Evolutionary conservation across 2,888 invertebrate genomes (phyloP).

Genomic region (Barypeithes pellucidus): DNA sequence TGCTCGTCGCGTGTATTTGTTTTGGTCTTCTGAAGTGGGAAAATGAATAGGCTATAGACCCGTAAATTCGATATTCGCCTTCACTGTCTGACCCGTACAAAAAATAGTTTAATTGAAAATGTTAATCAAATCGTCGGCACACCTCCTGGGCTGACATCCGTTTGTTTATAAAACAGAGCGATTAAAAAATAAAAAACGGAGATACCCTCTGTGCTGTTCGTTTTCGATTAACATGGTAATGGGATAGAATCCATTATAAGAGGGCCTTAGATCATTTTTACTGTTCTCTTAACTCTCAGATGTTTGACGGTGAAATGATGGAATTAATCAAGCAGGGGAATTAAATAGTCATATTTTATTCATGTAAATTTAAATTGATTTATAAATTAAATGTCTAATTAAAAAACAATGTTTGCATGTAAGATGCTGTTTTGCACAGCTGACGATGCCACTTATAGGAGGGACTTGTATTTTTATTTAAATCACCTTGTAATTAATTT

Average conservation of each 20-base stretch:
- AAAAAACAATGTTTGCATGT: constrained; percentile 3
- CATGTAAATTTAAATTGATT: constrained; percentile 33
- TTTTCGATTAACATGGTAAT: constrained; percentile 52
- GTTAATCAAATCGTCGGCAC: constrained; percentile 42
- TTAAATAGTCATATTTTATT: constrained; percentile 42
- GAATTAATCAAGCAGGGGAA: constrained; percentile 41
- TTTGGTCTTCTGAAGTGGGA: no score
- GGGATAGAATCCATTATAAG: constrained; percentile 49
- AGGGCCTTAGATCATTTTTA: constrained; percentile 33
- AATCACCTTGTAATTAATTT: background rate
- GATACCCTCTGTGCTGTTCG: constrained; percentile 28
- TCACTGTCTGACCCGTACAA: constrained; percentile 8
- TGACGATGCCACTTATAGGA: background rate
- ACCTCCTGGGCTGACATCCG: constrained; percentile 45
- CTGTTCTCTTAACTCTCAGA: constrained; percentile 30
- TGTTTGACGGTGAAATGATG: constrained; percentile 42
- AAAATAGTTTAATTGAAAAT: constrained; percentile 41
- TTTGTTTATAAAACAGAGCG: constrained; percentile 48
- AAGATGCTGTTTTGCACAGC: background rate
- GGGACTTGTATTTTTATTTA: background rate
- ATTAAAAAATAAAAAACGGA: constrained; percentile 40
- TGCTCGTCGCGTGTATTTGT: no score
- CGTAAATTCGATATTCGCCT: background rate
- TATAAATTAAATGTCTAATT: constrained; percentile 12
- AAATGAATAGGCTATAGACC: no score